Evolutionary conservation across 2,113 vertebrate species (phyloP).

Genomic region (Macrotis lagotis): DNA sequence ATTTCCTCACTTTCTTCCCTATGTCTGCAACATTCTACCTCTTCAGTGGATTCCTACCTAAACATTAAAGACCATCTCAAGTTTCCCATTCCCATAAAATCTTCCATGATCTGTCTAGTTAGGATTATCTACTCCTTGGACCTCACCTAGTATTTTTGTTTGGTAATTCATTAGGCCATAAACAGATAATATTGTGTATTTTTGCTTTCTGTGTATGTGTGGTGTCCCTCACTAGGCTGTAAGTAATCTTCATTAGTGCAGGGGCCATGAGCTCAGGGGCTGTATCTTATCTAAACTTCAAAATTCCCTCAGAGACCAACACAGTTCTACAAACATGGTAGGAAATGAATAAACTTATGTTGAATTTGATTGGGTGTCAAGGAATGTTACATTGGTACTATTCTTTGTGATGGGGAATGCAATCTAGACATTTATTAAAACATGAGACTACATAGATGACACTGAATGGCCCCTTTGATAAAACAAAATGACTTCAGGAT

Average conservation of each 20-base stretch:
- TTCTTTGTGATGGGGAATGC: conserved; percentile 30
- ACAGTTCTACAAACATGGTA: background rate
- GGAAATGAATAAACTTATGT: background rate
- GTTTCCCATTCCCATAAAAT: background rate
- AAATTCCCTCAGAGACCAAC: background rate
- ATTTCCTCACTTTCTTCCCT: background rate
- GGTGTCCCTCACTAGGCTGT: background rate
- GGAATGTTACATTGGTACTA: conserved; percentile 36
- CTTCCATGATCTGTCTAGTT: background rate
- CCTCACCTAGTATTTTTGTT: background rate
- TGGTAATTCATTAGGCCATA: background rate
- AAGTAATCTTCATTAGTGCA: background rate
- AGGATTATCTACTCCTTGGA: background rate
- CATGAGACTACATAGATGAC: conserved; percentile 39
- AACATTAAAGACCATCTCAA: background rate
- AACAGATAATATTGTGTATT: background rate
- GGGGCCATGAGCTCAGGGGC: background rate
- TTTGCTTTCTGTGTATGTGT: background rate
- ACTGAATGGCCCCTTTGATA: conserved; percentile 9
- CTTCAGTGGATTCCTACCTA: background rate
- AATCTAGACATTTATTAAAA: conserved; percentile 67
- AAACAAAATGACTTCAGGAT: conserved; percentile 44
- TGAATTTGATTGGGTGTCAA: background rate
- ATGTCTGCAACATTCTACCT: background rate
- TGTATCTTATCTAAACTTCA: background rate